Base-by-base conservation (phyloP, 1,140 invertebrate genomes). In the Dendrolimus kikuchii region DNA sequence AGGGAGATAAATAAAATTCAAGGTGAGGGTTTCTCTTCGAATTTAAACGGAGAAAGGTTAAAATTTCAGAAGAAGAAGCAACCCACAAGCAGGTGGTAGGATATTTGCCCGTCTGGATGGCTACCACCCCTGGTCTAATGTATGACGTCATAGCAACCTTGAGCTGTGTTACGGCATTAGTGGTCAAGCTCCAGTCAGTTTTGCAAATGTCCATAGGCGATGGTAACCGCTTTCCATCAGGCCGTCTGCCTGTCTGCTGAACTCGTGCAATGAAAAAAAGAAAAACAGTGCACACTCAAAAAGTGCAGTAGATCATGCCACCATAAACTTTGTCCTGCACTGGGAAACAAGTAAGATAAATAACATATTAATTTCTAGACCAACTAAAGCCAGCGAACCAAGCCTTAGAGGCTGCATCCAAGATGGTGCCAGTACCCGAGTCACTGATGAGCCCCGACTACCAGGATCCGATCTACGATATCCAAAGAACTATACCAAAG, bases 391-490 rank as follows among this genome's bases (percentile, higher is more conserved):
- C 71, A 49, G 70, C 87, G 5, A 90, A 90, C 64, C 92, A 91
- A 66, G 93, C 93, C 4, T 71, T 96, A 49, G 92, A 93, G 71
- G 93, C 94, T 42, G 92, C 94, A 43, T 94, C 93, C 1, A 95
- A 95, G 81, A 91, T 95, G 84, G 92, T 96, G 2, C 95, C 94
- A 4, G 94, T 95, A 40, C 94, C 94, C 6, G 95, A 96, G 71
- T 94, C 93, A 1, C 81, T 95, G 0, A 95, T 95, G 92, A 95
- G 93, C 78, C 94, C 94, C 4, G 93, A 95, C 77, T 94, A 94
- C 70, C 87, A 86, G 46, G 83, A 86, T 53, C 83, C 83, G 4
- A 83, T 86, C 2, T 86, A 79, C 52, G 83, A 86, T 51, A 84
- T 86, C 39, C 83, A 83, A 52, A 71, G 66, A 57, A 62, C 67